Percentiles rank a stretch among this genome's conserved stretches.
These are phyloP conservation scores for Tetranychus piercei DNA, from an alignment of 2,888 invertebrate genomes.

Conservation along the genomic window DNA sequence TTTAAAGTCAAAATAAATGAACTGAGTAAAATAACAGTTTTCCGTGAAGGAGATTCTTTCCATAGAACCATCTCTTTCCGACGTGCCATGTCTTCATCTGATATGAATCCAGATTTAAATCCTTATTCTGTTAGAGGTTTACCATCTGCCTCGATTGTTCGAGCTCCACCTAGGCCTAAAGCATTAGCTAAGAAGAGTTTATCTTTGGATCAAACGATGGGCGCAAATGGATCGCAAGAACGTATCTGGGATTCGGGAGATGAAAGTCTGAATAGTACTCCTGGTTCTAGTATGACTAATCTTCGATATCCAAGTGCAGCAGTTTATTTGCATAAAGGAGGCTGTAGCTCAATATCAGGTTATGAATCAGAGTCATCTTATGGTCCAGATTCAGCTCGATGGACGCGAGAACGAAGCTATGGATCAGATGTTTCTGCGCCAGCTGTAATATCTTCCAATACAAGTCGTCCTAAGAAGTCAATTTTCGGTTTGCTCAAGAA, in stretches of 20 bases:
- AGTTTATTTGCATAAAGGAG: constrained; percentile 5
- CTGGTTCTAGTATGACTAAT: constrained; percentile 24
- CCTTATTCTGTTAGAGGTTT: not conserved
- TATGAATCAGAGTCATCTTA: constrained; percentile 26
- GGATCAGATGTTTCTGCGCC: constrained; percentile 19
- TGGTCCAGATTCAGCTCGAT: constrained; percentile 13
- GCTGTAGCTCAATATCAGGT: constrained; percentile 13
- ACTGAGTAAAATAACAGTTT: constrained; percentile 4
- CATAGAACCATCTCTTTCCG: constrained; percentile 20
- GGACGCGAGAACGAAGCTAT: constrained; percentile 19
- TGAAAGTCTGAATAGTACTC: constrained; percentile 29
- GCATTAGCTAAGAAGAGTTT: constrained; percentile 47
- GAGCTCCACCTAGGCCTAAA: constrained; percentile 27
- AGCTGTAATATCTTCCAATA: constrained; percentile 40
- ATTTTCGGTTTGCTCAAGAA: constrained; percentile 63
- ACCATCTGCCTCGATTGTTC: constrained; percentile 13
- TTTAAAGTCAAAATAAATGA: constrained; percentile 11
- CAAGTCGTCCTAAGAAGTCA: constrained; percentile 30
- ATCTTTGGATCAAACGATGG: constrained; percentile 49
- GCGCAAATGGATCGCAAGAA: constrained; percentile 36
- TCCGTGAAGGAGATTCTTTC: constrained; percentile 18
- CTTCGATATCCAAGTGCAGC: constrained; percentile 18
- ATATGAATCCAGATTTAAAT: not conserved
- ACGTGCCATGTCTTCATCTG: constrained; percentile 1
- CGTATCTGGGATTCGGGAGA: constrained; percentile 59